Conservation (phyloP, 2,888 invertebrate genomes). For the Harpalus rufipes region DNA sequence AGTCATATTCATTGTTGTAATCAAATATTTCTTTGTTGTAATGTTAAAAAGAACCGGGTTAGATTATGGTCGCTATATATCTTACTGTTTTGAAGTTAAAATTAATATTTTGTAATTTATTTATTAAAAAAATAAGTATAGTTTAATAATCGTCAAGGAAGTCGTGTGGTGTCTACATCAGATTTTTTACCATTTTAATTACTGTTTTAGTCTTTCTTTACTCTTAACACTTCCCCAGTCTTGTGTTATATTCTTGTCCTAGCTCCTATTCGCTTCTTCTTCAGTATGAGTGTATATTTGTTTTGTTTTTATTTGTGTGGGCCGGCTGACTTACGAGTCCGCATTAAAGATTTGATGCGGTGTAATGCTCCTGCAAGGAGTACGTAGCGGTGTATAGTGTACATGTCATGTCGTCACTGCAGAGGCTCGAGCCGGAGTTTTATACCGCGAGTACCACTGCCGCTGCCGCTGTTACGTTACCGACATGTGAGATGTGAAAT, state of each 20-base stretch:
- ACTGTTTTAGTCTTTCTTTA: background rate
- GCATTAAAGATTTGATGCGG: constrained; percentile 64
- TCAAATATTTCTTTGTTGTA: too few species aligned
- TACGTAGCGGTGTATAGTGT: background rate
- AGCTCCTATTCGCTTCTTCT: background rate
- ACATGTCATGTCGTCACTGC: background rate
- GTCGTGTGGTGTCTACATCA: too few species aligned
- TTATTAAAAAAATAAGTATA: too few species aligned
- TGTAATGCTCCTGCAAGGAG: constrained; percentile 43
- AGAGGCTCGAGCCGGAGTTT: constrained; percentile 15
- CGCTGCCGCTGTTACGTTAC: background rate
- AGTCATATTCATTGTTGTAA: too few species aligned
- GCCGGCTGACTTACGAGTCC: constrained; percentile 50
- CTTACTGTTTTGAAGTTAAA: too few species aligned
- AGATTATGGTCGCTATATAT: too few species aligned
- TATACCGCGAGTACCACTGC: constrained; percentile 35
- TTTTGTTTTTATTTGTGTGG: constrained; percentile 25
- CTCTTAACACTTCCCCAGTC: background rate
- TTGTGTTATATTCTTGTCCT: background rate
- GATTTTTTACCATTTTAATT: too few species aligned
- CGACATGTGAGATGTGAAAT: constrained; percentile 20
- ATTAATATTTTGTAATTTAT: too few species aligned
- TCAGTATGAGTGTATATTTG: constrained; percentile 7
- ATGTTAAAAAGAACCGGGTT: too few species aligned
- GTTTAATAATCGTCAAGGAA: too few species aligned